Evolutionary conservation across 2,797 vertebrate genomes (phyloP).

Genomic region (Aulostomus chinensis): DNA sequence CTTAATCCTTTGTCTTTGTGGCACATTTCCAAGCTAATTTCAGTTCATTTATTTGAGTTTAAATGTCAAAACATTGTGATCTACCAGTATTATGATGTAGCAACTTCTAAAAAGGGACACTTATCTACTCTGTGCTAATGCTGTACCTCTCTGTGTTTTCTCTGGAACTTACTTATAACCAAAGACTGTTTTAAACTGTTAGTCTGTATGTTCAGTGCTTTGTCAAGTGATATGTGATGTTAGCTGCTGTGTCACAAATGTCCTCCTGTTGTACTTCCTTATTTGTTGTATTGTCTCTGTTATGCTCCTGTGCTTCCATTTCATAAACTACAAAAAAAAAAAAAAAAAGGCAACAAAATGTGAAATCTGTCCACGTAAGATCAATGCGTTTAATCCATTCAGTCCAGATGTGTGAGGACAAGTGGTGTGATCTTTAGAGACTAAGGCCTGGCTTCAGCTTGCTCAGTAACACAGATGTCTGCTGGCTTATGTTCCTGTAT

Average conservation of each 20-base stretch:
- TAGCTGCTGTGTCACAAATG: constrained; percentile 7
- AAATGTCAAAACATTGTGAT: too few relatives aligned
- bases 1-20: too few relatives aligned
- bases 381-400: too few relatives aligned
- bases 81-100: constrained; percentile 16
- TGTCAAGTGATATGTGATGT: too few relatives aligned
- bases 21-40: too few relatives aligned
- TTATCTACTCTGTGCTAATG: constrained; percentile 18
- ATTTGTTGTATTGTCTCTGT: constrained; percentile 18
- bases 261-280: constrained; percentile 17
- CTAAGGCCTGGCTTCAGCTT: neutral
- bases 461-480: neutral
- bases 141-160: constrained; percentile 5
- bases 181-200: constrained; percentile 42
- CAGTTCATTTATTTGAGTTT: too few relatives aligned
- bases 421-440: neutral
- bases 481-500: constrained; percentile 22
- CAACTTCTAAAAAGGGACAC: too few relatives aligned
- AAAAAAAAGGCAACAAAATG: too few relatives aligned
- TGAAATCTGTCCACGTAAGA: too few relatives aligned
- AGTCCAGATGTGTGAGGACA: too few relatives aligned
- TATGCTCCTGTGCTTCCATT: too few relatives aligned
- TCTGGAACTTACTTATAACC: constrained; percentile 31
- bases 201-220: constrained; percentile 30
- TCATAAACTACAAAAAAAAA: too few relatives aligned